A percentile compares a stretch with the other conserved stretches of the same genome.
Conservation (phyloP, 1,140 invertebrate species). For the Megathymus violae region DNA sequence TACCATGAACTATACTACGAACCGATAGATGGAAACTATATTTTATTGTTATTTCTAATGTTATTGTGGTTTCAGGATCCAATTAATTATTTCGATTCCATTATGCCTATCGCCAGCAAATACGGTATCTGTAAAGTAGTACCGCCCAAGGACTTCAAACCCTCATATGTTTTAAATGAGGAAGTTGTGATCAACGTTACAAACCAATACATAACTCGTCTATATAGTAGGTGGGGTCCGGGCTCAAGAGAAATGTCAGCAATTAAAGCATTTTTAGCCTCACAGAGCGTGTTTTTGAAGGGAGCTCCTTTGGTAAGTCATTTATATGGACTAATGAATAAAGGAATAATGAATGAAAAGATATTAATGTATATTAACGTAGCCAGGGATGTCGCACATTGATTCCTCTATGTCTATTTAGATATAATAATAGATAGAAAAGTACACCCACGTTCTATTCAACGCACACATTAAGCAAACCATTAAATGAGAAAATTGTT, state of each 20-base stretch:
- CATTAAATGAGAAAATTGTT: no score
- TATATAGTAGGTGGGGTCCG: constrained; percentile 95
- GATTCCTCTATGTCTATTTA: no score
- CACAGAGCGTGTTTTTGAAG: constrained; percentile 90
- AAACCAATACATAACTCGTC: constrained; percentile 96
- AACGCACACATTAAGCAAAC: no score
- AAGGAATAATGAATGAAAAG: no score
- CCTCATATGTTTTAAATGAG: constrained; percentile 93
- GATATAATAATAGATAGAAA: no score
- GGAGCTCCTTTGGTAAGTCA: constrained; percentile 89
- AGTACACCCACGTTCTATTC: no score
- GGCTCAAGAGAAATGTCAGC: constrained; percentile 94
- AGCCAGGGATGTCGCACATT: no score
- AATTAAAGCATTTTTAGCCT: constrained; percentile 92
- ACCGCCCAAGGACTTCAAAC: constrained; percentile 94
- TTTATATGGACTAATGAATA: no score
- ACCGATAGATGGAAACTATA: no score
- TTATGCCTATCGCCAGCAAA: constrained; percentile 90
- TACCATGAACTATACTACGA: no score
- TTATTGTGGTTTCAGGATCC: constrained; percentile 92
- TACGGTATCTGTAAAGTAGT: constrained; percentile 96
- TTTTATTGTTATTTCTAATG: no score
- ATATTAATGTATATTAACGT: no score
- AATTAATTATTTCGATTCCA: constrained; percentile 94
- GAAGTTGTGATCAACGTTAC: constrained; percentile 95